These are phyloP conservation scores for Dromiciops gliroides DNA, from an alignment of 2,113 vertebrate species.

Conservation along the genomic window DNA sequence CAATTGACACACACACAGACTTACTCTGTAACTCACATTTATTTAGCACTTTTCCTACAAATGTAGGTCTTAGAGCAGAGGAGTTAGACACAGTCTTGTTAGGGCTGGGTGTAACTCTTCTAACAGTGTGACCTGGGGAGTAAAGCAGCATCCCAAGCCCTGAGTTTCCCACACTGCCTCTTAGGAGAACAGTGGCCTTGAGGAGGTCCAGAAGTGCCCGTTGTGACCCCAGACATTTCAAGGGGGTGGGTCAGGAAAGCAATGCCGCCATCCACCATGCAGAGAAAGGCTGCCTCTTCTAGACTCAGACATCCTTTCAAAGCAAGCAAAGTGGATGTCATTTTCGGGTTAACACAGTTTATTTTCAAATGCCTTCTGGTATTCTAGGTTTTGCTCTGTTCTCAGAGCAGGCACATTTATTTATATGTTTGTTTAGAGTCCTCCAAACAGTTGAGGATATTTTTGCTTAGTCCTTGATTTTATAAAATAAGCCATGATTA, in stretches of 20 bases:
- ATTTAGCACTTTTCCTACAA: not conserved
- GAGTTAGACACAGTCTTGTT: not conserved
- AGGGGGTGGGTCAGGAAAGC: constrained; percentile 45
- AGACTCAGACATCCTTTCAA: constrained; percentile 61
- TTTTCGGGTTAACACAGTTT: constrained; percentile 31
- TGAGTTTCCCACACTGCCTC: not conserved
- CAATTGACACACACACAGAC: too few relatives aligned
- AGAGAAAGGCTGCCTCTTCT: constrained; percentile 68
- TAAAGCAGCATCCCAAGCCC: constrained; percentile 30
- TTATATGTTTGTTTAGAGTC: constrained; percentile 52
- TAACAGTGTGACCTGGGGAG: constrained; percentile 42
- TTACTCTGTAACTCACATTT: not conserved
- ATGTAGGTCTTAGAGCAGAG: not conserved
- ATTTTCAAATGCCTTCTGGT: constrained; percentile 62
- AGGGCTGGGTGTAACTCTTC: constrained; percentile 11
- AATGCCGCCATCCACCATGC: constrained; percentile 72
- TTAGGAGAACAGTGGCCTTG: constrained; percentile 34
- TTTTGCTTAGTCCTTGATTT: constrained; percentile 40
- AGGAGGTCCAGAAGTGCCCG: constrained; percentile 41
- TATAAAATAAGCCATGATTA: constrained; percentile 64
- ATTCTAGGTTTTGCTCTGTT: constrained; percentile 19
- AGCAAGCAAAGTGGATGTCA: constrained; percentile 61
- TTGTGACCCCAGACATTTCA: constrained; percentile 60
- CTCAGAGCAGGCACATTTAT: constrained; percentile 44
- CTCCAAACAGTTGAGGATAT: constrained; percentile 35